A percentile compares a stretch with the other conserved stretches of the same genome.
These are phyloP conservation scores for Ceryle rudis DNA, from an alignment of 2,797 vertebrate species.

Conservation along the genomic window DNA sequence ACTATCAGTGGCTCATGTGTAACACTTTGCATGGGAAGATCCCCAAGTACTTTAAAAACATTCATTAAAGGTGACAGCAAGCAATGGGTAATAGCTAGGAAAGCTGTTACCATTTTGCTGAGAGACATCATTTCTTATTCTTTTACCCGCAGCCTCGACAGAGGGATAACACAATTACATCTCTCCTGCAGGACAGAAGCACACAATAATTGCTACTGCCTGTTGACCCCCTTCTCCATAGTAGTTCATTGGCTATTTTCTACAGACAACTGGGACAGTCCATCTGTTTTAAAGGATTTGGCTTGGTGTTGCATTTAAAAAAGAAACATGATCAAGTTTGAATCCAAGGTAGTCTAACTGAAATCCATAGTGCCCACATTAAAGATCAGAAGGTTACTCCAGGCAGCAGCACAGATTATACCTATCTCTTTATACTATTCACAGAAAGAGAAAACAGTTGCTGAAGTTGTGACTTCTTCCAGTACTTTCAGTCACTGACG, in stretches of 20 bases:
- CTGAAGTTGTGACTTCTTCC: background rate
- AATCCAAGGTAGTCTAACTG: background rate
- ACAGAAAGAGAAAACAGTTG: background rate
- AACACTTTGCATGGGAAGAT: background rate
- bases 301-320: background rate
- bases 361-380: background rate
- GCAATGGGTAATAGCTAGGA: background rate
- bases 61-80: background rate
- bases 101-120: background rate
- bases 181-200: background rate
- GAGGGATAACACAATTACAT: rapidly evolving
- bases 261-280: background rate
- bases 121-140: background rate
- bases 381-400: background rate
- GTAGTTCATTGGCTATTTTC: background rate
- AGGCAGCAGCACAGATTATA: background rate
- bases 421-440: background rate
- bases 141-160: background rate
- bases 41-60: background rate
- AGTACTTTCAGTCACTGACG: background rate
- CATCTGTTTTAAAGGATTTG: background rate
- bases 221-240: background rate
- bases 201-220: background rate
- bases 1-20: background rate
- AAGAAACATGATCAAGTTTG: background rate